A percentile compares a stretch with the other conserved stretches of the same genome.
These are phyloP conservation scores for Upupa epops DNA, from an alignment of 2,113 vertebrate species.

Conservation along the genomic window DNA sequence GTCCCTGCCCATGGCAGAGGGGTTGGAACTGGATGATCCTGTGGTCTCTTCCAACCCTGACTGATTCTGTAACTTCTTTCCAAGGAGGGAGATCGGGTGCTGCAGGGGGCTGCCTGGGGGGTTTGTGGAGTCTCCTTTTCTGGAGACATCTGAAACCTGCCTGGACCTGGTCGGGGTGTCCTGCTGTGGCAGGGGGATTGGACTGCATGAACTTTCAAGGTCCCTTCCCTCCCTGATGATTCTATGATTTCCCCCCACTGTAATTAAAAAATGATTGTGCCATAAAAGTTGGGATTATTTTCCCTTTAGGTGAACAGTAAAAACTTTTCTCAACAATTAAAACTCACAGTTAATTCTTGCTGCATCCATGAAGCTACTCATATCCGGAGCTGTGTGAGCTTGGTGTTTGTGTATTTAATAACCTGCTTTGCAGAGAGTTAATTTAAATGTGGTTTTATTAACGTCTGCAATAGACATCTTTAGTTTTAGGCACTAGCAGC, in stretches of 20 bases:
- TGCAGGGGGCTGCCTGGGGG: too few relatives aligned
- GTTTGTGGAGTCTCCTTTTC: too few relatives aligned
- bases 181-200: too few relatives aligned
- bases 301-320: neutral
- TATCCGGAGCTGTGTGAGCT: neutral
- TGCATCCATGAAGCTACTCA: neutral
- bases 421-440: neutral
- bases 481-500: neutral
- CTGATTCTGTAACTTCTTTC: too few relatives aligned
- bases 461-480: neutral
- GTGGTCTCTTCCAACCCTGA: too few relatives aligned
- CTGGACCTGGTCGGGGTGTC: too few relatives aligned
- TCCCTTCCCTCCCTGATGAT: too few relatives aligned
- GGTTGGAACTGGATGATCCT: too few relatives aligned
- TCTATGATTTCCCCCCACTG: rapidly evolving
- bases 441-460: neutral
- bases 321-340: neutral
- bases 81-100: too few relatives aligned
- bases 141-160: too few relatives aligned
- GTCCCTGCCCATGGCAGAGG: too few relatives aligned
- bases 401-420: neutral
- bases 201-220: too few relatives aligned
- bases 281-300: neutral
- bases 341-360: neutral
- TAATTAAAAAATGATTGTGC: neutral